These are phyloP conservation scores for Ennomos erosarius DNA, from an alignment of 2,888 invertebrate genomes.

Conservation along the genomic window DNA sequence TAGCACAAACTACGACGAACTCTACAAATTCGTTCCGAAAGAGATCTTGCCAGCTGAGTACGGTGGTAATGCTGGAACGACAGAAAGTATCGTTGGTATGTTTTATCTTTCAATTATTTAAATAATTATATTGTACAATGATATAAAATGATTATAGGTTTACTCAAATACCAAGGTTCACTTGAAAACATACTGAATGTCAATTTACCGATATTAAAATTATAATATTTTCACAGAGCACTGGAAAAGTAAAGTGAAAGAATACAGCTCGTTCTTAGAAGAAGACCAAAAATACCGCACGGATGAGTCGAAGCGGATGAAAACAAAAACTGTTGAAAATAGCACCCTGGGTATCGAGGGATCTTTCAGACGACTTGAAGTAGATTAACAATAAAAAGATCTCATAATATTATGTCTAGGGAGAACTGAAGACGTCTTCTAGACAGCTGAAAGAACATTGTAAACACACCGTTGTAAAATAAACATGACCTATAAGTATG, in stretches of 20 bases:
- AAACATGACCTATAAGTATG: no score
- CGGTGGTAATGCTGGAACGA: slow-evolving; percentile 85
- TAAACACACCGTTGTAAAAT: no score
- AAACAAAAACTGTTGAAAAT: slow-evolving; percentile 76
- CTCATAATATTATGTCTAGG: no score
- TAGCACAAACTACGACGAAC: slow-evolving; percentile 80
- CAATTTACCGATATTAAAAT: no score
- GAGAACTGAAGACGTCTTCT: no score
- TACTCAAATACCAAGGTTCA: no score
- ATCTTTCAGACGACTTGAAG: slow-evolving; percentile 81
- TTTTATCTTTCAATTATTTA: neutral
- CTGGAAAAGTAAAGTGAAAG: slow-evolving; percentile 74
- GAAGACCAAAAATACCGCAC: slow-evolving; percentile 79
- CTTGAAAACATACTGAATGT: no score
- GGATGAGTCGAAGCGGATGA: slow-evolving; percentile 82
- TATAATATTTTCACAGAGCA: slow-evolving; percentile 49
- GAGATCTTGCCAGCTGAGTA: slow-evolving; percentile 87
- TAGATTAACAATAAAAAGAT: slow-evolving; percentile 52
- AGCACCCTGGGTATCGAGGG: slow-evolving; percentile 84
- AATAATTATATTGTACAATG: neutral
- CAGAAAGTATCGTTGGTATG: slow-evolving; percentile 71
- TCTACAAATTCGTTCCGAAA: slow-evolving; percentile 84
- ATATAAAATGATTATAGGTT: neutral
- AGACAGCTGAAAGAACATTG: no score
- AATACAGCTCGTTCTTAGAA: slow-evolving; percentile 77